These are phyloP conservation scores for Grantiella picta DNA, from an alignment of 2,113 vertebrate genomes.

Conservation along the genomic window DNA sequence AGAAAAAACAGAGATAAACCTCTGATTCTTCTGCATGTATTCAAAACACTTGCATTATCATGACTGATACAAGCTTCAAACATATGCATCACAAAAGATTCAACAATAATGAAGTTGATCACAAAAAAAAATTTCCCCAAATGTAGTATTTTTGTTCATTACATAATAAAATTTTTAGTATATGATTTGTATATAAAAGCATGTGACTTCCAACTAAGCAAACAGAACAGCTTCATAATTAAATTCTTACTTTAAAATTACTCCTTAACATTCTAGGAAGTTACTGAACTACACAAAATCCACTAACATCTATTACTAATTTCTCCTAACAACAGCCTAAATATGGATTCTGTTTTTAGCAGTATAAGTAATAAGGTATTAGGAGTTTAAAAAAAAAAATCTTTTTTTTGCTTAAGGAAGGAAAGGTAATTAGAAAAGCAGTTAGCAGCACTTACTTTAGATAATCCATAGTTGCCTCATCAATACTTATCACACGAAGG, in stretches of 20 bases:
- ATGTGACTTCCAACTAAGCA: neutral
- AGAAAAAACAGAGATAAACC: neutral
- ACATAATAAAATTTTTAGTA: neutral
- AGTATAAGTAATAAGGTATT: neutral
- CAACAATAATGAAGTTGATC: neutral
- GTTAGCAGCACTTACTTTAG: constrained; percentile 71
- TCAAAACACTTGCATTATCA: neutral
- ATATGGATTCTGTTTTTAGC: neutral
- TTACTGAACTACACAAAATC: neutral
- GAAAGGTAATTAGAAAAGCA: neutral
- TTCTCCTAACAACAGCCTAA: neutral
- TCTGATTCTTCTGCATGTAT: neutral
- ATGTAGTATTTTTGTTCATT: neutral
- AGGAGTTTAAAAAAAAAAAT: neutral
- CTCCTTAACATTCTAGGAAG: neutral
- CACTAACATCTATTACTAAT: neutral
- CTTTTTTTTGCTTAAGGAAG: neutral
- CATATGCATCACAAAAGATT: neutral
- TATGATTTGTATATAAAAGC: neutral
- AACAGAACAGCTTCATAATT: neutral
- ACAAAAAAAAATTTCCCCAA: neutral
- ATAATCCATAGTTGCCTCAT: constrained; percentile 67
- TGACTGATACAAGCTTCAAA: neutral
- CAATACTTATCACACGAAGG: constrained; percentile 75
- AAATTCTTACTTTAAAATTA: neutral